Evolutionary conservation across 2,113 vertebrate genomes (phyloP).

Genomic region (Phrynosoma blainvillii): DNA sequence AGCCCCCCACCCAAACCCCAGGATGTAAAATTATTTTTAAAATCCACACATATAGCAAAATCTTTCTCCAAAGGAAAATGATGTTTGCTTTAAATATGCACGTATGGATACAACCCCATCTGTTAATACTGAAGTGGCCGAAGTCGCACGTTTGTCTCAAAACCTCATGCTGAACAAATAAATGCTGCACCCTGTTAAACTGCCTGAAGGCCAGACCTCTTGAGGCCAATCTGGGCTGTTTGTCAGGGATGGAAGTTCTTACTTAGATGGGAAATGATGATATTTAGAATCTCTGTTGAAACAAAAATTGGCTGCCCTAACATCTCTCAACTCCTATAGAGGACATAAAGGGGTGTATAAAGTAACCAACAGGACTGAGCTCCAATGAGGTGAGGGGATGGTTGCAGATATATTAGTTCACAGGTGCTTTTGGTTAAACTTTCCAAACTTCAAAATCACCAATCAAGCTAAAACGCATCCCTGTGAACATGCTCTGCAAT

Average conservation of each 20-base stretch:
- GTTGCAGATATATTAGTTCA: slow-evolving; percentile 46
- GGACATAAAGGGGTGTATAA: slow-evolving; percentile 50
- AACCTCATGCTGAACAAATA: slow-evolving; percentile 56
- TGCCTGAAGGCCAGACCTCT: slow-evolving; percentile 22
- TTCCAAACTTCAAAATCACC: slow-evolving; percentile 49
- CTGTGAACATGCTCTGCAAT: slow-evolving; percentile 39
- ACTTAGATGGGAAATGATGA: background rate
- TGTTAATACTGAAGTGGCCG: slow-evolving; percentile 62
- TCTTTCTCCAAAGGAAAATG: background rate
- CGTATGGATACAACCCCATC: slow-evolving; percentile 59
- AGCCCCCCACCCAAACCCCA: slow-evolving; percentile 49
- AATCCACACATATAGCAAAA: slow-evolving; percentile 54
- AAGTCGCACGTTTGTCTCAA: slow-evolving; percentile 61
- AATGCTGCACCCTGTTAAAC: slow-evolving; percentile 42
- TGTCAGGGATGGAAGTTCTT: slow-evolving; percentile 46
- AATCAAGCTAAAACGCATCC: slow-evolving; percentile 32
- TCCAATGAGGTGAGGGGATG: slow-evolving; percentile 60
- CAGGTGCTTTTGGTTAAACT: slow-evolving; percentile 55
- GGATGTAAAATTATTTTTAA: slow-evolving; percentile 55
- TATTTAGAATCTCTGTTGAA: slow-evolving; percentile 36
- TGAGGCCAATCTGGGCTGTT: slow-evolving; percentile 32
- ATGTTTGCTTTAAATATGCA: slow-evolving; percentile 38
- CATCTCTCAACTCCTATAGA: slow-evolving; percentile 27
- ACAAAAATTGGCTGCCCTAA: slow-evolving; percentile 40
- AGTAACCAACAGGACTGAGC: slow-evolving; percentile 54